Base-by-base conservation (phyloP, 2,888 invertebrate species). In the Candidula unifasciata region DNA sequence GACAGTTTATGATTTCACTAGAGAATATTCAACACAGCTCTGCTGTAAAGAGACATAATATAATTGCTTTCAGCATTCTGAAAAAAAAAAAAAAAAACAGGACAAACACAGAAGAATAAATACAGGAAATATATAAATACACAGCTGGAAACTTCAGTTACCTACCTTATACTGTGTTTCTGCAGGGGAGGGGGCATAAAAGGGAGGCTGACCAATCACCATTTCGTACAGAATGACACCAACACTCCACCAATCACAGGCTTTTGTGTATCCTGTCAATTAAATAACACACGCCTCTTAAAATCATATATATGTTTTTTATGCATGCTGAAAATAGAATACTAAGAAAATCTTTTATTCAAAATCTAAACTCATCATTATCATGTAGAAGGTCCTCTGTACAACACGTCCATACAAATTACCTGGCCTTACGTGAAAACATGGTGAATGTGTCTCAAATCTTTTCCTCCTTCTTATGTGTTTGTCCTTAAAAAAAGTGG, bases 221-320 rank as follows among this genome's bases (percentile, higher is more conserved):
- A 99, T 99, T 95, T 99, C 99, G 93, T 99, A 99, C 79, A 99
- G 95, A 91, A 99, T 99, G 71, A 99, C 99, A 44, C 99, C 99
- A n/a, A 99, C 98, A 92, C 98, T 98, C 99, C 99, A 99, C 98
- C 99, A 99, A 94, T 98, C 99, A 94, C 99, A 99, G 87, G 92
- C 94, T 86, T 91, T 89, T 18, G 93, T 93, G 89, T 94, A 94
- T 54, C 93, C 94, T 92, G 89, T 35, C 89, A 30, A 57, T 3
- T 57, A 54, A n/a, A 18, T 18, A 18, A 21, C 13, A 60, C 60
- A 60, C 18, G 21, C n/a, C 60, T 60, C 60, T 60, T n/a, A 60
- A n/a, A 60, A 60, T n/a, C 3, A 60, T 60, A 21, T 5, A 24
- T 60, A 6, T n/a, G 21, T 16, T 60, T 60, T n/a, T 16, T 3